Base-by-base conservation (phyloP, 2,797 vertebrate genomes). In the Tragelaphus eurycerus region DNA sequence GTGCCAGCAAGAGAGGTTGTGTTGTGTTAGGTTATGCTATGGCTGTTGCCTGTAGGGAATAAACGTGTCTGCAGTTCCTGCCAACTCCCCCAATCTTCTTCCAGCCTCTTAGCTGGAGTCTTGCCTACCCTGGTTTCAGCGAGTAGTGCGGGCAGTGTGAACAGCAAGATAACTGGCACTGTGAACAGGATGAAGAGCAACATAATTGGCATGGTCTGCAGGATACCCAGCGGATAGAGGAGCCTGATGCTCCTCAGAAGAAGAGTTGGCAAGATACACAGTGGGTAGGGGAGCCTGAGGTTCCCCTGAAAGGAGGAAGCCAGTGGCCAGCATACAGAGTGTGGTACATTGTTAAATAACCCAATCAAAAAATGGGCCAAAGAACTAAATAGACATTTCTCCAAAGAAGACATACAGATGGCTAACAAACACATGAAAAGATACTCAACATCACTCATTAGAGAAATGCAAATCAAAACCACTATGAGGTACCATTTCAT, bases 261-360 rank as follows among this genome's bases (percentile, higher is more conserved):
- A 62, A 64, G 62, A 64, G 62, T n/a, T 64, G 60, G 29, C 60
- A 62, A 15, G 29, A 62, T 62, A n/a, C 60, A 62, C 7, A 64
- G 31, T 64, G 31, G 15, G 31, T n/a, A n/a, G 62, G 62, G 31
- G 31, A 64, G 31, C 62, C 15, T 17, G 62, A 64, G 31, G 31
- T n/a, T 64, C 31, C 62, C 7, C 4, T 3, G 31, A 64, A 64
- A n/a, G 15, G 62, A 64, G 62, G 62, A n/a, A 64, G 60, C 60
- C 14, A 62, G 62, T 9, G 31, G 62, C 15, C 0, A 2, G 31
- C 62, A 2, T 62, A 7, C 31, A n/a, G 60, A 8, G 0, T 4
- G 15, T n/a, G 15, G 48, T 48, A 48, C 48, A 11, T 48, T 48
- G 48, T 48, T 48, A 48, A 48, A 48, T 11, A 48, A 48, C 48